Percentiles rank a stretch among this genome's conserved stretches.
These are phyloP conservation scores for Leptopilina clavipes DNA, from an alignment of 1,140 invertebrate genomes.

Conservation along the genomic window DNA sequence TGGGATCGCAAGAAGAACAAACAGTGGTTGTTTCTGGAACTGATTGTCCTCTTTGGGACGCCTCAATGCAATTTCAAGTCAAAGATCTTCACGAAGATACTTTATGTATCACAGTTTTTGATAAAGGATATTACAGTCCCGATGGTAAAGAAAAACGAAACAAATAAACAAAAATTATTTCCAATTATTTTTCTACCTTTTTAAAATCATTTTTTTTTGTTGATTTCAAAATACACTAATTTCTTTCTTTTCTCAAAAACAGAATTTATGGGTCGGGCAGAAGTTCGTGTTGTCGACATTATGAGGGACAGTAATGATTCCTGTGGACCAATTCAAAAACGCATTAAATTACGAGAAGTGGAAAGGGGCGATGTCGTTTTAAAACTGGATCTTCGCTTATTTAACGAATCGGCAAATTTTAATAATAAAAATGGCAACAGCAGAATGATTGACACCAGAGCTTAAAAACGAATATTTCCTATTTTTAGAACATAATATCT, in stretches of 20 bases:
- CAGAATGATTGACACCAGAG: not conserved
- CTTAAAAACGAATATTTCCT: not conserved
- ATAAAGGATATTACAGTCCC: constrained; percentile 85
- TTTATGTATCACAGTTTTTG: constrained; percentile 86
- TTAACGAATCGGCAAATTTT: constrained; percentile 61
- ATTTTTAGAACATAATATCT: not conserved
- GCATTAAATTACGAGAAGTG: constrained; percentile 83
- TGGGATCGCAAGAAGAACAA: constrained; percentile 85
- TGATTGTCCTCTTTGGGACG: constrained; percentile 83
- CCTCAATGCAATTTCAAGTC: constrained; percentile 89
- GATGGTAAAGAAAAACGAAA: constrained; percentile 77
- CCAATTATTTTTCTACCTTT: not conserved
- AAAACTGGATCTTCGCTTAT: constrained; percentile 85
- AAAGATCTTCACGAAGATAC: constrained; percentile 84
- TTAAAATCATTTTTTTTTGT: no score
- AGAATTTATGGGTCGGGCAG: constrained; percentile 87
- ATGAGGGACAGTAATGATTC: constrained; percentile 77
- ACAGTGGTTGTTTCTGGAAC: constrained; percentile 79
- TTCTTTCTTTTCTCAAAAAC: constrained; percentile 29
- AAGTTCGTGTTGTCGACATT: constrained; percentile 83
- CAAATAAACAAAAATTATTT: no score
- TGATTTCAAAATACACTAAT: no score
- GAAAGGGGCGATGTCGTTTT: constrained; percentile 82
- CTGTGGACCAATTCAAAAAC: constrained; percentile 82
- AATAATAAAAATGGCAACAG: constrained; percentile 36